phyloP scores from a whole-genome alignment of 2,888 invertebrate species.

The Brachycybe producta region DNA sequence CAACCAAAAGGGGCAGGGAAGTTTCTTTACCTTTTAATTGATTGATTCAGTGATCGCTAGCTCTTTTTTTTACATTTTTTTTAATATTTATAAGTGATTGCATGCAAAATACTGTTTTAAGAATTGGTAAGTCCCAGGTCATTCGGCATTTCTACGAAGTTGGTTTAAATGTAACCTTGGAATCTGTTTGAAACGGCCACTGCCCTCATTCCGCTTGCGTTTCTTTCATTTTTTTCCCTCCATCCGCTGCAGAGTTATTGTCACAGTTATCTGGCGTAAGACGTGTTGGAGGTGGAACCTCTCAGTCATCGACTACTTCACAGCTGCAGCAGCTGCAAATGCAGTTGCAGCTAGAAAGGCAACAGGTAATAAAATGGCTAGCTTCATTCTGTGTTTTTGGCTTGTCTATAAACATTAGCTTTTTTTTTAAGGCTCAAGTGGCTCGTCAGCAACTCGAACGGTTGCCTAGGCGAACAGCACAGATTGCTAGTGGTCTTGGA shows the following conservation, averaged over 20 bases:
- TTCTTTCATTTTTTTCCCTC: neutral
- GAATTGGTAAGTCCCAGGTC: too few relatives aligned
- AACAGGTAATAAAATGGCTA: constrained; percentile 54
- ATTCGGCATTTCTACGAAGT: too few relatives aligned
- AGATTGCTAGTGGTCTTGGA: constrained; percentile 35
- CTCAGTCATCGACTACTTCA: constrained; percentile 48
- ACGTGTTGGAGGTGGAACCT: constrained; percentile 39
- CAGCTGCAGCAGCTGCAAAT: constrained; percentile 88
- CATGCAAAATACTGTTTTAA: too few relatives aligned
- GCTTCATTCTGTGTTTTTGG: too few relatives aligned
- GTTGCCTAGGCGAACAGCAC: constrained; percentile 67
- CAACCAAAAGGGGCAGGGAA: too few relatives aligned
- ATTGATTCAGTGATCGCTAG: too few relatives aligned
- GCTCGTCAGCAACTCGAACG: constrained; percentile 80
- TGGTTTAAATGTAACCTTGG: too few relatives aligned
- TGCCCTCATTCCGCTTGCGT: neutral
- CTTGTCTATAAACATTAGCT: constrained; percentile 4
- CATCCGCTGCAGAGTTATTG: constrained; percentile 54
- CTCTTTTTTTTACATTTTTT: too few relatives aligned
- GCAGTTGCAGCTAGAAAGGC: constrained; percentile 81
- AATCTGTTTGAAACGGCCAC: too few relatives aligned
- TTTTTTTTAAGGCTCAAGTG: constrained; percentile 41
- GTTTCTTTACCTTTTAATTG: too few relatives aligned
- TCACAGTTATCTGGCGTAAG: constrained; percentile 90
- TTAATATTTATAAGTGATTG: too few relatives aligned